These are phyloP conservation scores for Grammomys surdaster DNA, from an alignment of 2,113 vertebrate genomes.

Conservation along the genomic window DNA sequence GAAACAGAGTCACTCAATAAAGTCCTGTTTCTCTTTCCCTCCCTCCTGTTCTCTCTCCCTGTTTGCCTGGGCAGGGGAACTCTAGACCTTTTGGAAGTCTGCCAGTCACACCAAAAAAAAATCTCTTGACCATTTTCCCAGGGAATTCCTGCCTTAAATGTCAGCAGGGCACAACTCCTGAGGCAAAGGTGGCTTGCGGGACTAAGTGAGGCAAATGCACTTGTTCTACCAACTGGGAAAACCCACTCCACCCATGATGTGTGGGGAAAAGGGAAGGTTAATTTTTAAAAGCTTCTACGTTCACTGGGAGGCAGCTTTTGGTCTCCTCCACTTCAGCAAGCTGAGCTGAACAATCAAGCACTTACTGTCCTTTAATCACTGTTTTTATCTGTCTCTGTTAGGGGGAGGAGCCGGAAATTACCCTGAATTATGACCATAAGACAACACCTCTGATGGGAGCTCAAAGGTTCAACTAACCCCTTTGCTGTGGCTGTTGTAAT, in stretches of 20 bases:
- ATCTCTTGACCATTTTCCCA: slow-evolving; percentile 89
- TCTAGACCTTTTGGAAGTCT: slow-evolving; percentile 86
- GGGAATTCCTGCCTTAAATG: slow-evolving; percentile 90
- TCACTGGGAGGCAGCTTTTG: background rate
- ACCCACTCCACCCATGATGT: background rate
- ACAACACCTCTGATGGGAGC: background rate
- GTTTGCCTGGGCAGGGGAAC: slow-evolving; percentile 83
- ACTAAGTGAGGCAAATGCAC: slow-evolving; percentile 81
- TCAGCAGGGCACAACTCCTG: slow-evolving; percentile 84
- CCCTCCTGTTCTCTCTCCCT: slow-evolving; percentile 70
- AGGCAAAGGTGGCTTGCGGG: slow-evolving; percentile 79
- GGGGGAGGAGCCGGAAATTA: slow-evolving; percentile 3
- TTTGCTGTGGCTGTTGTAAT: background rate
- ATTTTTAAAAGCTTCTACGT: background rate
- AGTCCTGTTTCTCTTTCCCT: slow-evolving; percentile 74
- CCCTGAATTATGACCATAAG: background rate
- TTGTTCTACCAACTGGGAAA: slow-evolving; percentile 73
- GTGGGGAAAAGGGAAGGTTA: background rate
- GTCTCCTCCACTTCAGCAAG: background rate
- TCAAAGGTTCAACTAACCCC: background rate
- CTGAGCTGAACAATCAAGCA: background rate
- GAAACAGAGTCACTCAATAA: slow-evolving; percentile 84
- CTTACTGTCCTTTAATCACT: background rate
- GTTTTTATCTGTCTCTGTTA: background rate
- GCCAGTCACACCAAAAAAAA: slow-evolving; percentile 86